A percentile compares a stretch with the other conserved stretches of the same genome.
Evolutionary conservation across 1,140 invertebrate species (phyloP).

Genomic region (Drosophila murphyi): DNA sequence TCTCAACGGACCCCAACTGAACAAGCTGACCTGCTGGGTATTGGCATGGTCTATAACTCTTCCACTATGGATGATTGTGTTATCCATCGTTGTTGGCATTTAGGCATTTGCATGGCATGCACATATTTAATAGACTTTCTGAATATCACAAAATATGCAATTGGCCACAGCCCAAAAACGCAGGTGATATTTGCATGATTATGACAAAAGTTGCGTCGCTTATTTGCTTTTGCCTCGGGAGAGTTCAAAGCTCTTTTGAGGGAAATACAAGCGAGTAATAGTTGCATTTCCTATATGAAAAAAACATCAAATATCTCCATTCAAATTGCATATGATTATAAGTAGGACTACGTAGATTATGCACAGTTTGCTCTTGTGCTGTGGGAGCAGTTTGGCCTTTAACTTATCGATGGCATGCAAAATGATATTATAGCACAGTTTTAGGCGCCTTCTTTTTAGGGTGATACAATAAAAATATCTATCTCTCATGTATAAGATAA

Average conservation of each 20-base stretch:
- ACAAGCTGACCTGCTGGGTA: slow-evolving; percentile 46
- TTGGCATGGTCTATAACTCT: slow-evolving; percentile 55
- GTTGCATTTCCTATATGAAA: slow-evolving; percentile 33
- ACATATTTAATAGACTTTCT: slow-evolving; percentile 78
- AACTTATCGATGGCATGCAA: background rate
- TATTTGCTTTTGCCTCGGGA: slow-evolving; percentile 1
- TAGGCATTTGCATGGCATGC: slow-evolving; percentile 68
- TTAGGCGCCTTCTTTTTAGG: slow-evolving; percentile 17
- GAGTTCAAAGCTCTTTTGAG: slow-evolving; percentile 62
- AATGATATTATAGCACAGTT: slow-evolving; percentile 30
- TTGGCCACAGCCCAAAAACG: slow-evolving; percentile 21
- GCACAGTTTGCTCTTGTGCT: slow-evolving; percentile 3
- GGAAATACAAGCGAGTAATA: slow-evolving; percentile 28
- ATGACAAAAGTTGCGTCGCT: slow-evolving; percentile 57
- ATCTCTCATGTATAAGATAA: background rate
- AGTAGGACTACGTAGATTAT: slow-evolving; percentile 9
- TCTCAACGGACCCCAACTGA: background rate
- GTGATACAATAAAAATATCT: background rate
- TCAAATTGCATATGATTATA: slow-evolving; percentile 51
- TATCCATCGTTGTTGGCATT: slow-evolving; percentile 45
- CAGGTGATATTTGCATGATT: slow-evolving; percentile 82
- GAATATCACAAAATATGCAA: slow-evolving; percentile 79
- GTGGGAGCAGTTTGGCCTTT: background rate
- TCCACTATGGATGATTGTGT: slow-evolving; percentile 26
- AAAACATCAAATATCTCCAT: slow-evolving; percentile 33